Evolutionary conservation across 2,797 vertebrate genomes (phyloP), one percentile per base, ranked within the genome.

Genomic region (Ictinia mississippiensis): DNA sequence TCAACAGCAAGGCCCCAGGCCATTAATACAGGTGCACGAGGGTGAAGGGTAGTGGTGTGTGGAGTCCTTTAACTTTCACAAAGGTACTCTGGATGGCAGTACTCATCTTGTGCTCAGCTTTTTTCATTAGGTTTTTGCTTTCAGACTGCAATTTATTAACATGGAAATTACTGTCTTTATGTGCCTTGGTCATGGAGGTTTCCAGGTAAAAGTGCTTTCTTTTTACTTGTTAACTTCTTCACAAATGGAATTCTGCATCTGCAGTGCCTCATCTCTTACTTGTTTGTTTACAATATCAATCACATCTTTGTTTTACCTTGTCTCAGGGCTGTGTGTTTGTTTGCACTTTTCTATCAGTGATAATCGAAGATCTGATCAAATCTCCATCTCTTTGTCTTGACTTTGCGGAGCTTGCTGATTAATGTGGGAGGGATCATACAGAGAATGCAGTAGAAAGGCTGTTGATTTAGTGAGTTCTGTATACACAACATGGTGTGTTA

Each of bases 281-380:
- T 90, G 38, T 87, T 95, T 94, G 53, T 92, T 93, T 93, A 70
- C 47, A 67, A 10, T 66, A 77, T 90, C 71, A 83, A 23, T 94
- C 93, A 63, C 78, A 49, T 53, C 38, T n/a, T 56, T 89, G 14
- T 87, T 89, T 80, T 66, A 18, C 55, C 50, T 90, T 71, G 55
- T 91, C 71, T 73, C 31, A 2, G 29, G 35, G 26, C 15, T 63
- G 11, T 72, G 55, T 88, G 77, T 89, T 91, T 84, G 45, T 94
- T 89, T 94, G 62, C 42, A 38, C 58, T 90, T 62, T 78, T 71
- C 80, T 85, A 77, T 96, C 66, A 75, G 14, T 49, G 81, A 47
- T 84, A 89, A 93, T 82, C 53, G 81, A 92, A 73, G 23, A 55
- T 73, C 47, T 92, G 67, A 92, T 89, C 25, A 89, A 89, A 92